These are phyloP conservation scores for Macaria liturata DNA, from an alignment of 2,888 invertebrate genomes.

Conservation along the genomic window DNA sequence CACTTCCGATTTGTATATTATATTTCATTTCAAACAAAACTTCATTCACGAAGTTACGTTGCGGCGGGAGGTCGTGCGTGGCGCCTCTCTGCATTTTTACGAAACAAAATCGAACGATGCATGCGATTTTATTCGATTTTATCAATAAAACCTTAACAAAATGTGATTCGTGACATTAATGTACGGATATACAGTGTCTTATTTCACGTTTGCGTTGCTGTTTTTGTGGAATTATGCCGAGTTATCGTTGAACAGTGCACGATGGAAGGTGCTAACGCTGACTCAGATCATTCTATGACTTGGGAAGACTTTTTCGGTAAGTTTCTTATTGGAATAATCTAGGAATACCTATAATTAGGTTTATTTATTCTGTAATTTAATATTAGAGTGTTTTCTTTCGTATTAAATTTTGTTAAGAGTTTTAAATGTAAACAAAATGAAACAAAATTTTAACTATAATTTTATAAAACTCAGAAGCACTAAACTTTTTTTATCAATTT, in stretches of 20 bases:
- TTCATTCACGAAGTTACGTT: conserved; percentile 61
- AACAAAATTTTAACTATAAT: too few relatives aligned
- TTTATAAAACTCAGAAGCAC: too few relatives aligned
- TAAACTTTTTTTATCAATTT: too few relatives aligned
- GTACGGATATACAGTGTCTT: conserved; percentile 38
- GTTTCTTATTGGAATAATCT: conserved; percentile 43
- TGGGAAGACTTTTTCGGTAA: conserved; percentile 89
- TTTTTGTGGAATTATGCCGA: conserved; percentile 45
- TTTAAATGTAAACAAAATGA: too few relatives aligned
- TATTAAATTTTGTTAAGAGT: too few relatives aligned
- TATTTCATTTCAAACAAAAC: neutral
- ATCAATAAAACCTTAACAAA: conserved; percentile 60
- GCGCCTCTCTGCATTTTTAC: conserved; percentile 39
- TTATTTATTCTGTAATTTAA: too few relatives aligned
- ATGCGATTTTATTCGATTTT: conserved; percentile 66
- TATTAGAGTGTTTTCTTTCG: too few relatives aligned
- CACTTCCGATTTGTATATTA: conserved; percentile 41
- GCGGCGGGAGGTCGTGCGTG: conserved; percentile 48
- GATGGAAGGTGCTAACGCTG: conserved; percentile 82
- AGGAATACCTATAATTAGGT: too few relatives aligned
- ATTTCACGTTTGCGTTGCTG: conserved; percentile 37
- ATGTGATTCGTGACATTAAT: conserved; percentile 56
- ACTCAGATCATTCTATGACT: conserved; percentile 87
- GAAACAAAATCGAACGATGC: conserved; percentile 39
- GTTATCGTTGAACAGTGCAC: conserved; percentile 53